phyloP scores from a whole-genome alignment of 2,888 invertebrate species.

The Trimorus sp. region DNA sequence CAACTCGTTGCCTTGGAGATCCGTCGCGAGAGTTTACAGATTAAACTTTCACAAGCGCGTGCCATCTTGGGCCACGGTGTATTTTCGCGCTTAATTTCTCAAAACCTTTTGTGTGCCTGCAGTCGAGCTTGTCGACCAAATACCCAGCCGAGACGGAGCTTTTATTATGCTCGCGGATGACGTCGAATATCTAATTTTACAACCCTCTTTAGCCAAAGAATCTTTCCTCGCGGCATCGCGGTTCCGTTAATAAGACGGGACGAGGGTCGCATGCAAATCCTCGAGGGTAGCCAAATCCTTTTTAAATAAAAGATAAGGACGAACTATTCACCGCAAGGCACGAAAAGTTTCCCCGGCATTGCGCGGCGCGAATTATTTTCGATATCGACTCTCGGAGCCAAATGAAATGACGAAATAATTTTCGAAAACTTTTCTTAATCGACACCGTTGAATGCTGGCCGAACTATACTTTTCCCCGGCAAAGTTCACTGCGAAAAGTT shows the following conservation, averaged over 20 bases:
- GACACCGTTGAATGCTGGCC: too few relatives aligned
- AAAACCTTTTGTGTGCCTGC: conserved; percentile 3
- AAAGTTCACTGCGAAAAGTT: too few relatives aligned
- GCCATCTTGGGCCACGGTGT: not conserved
- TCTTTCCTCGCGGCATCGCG: conserved; percentile 24
- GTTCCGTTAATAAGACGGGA: conserved; percentile 39
- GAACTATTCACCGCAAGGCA: too few relatives aligned
- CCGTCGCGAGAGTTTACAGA: too few relatives aligned
- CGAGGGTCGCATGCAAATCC: conserved; percentile 48
- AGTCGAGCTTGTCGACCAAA: conserved; percentile 17
- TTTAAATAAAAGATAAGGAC: conserved; percentile 45
- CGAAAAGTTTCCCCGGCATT: too few relatives aligned
- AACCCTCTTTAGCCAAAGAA: conserved; percentile 22
- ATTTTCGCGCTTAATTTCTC: conserved; percentile 12
- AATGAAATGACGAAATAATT: too few relatives aligned
- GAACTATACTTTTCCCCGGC: too few relatives aligned
- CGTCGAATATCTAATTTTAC: conserved; percentile 38
- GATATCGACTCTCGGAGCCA: too few relatives aligned
- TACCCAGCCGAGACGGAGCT: conserved; percentile 17
- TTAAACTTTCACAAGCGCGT: not conserved
- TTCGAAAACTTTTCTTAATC: too few relatives aligned
- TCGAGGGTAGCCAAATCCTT: conserved; percentile 43
- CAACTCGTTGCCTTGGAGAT: too few relatives aligned
- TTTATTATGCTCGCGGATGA: conserved; percentile 27
- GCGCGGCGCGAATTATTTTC: too few relatives aligned